Evolutionary conservation across 64 coral and sea anemone species (phyloP).

Genomic region (Pocillopora verrucosa): DNA sequence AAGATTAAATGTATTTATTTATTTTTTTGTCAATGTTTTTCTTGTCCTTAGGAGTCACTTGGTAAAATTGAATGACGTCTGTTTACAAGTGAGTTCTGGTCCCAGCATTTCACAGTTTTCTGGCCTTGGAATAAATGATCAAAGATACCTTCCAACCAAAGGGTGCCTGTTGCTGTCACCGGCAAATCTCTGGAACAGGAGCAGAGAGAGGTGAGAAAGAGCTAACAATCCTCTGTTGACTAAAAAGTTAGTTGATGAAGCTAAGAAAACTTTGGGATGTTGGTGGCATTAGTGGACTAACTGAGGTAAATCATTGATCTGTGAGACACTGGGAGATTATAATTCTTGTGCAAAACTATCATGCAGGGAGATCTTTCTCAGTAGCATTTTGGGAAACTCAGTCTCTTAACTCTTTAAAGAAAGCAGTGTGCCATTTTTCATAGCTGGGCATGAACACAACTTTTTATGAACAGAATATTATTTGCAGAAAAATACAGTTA

Average conservation of each 20-base stretch:
- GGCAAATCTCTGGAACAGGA: conserved; percentile 76
- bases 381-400: too few species aligned
- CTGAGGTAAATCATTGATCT: too few species aligned
- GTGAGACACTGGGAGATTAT: too few species aligned
- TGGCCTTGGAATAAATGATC: conserved; percentile 39
- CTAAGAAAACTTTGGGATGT: too few species aligned
- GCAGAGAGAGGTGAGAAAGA: conserved; percentile 51
- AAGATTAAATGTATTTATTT: neutral
- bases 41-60: conserved; percentile 24
- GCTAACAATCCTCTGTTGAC: neutral
- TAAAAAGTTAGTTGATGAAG: neutral
- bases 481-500: too few species aligned
- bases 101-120: conserved; percentile 24
- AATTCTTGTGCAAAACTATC: too few species aligned
- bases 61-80: conserved; percentile 59
- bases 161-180: conserved; percentile 74
- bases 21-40: neutral
- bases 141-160: conserved; percentile 63
- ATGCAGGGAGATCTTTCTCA: too few species aligned
- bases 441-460: too few species aligned
- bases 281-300: too few species aligned
- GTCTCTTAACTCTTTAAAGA: too few species aligned
- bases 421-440: too few species aligned
- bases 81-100: conserved; percentile 70
- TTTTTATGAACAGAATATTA: too few species aligned